Evolutionary conservation across 2,113 vertebrate species (phyloP).

Genomic region (Psittacara wagleri): DNA sequence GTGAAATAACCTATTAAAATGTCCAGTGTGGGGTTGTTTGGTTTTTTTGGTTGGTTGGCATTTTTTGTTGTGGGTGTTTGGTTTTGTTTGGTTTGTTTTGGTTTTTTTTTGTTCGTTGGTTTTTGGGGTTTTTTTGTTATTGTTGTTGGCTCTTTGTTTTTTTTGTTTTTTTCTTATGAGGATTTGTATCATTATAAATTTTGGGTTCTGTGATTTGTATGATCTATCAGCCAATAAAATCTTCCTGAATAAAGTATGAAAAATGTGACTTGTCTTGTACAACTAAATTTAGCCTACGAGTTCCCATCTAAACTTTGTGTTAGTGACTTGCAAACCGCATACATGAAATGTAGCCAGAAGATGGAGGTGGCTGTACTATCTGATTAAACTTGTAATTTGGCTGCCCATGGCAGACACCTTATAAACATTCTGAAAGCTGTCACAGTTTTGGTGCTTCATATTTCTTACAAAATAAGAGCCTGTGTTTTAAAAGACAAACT

Average conservation of each 20-base stretch:
- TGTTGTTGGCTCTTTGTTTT: background rate
- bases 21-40: fast-evolving
- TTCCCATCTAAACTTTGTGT: fast-evolving
- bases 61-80: background rate
- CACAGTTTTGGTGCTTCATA: fast-evolving
- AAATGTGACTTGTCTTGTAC: no score
- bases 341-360: background rate
- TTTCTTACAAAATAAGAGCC: background rate
- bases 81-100: no score
- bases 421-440: background rate
- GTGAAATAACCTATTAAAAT: background rate
- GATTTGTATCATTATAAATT: background rate
- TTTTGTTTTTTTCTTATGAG: background rate
- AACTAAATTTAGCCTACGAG: fast-evolving
- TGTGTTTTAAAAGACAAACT: background rate
- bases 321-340: background rate
- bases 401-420: fast-evolving
- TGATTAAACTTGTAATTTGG: fast-evolving
- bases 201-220: background rate
- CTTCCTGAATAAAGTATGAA: fast-evolving
- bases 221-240: background rate
- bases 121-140: background rate
- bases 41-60: background rate
- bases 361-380: background rate
- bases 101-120: background rate